phyloP scores from a whole-genome alignment of 2,113 vertebrate genomes.

The Centropus bengalensis region DNA sequence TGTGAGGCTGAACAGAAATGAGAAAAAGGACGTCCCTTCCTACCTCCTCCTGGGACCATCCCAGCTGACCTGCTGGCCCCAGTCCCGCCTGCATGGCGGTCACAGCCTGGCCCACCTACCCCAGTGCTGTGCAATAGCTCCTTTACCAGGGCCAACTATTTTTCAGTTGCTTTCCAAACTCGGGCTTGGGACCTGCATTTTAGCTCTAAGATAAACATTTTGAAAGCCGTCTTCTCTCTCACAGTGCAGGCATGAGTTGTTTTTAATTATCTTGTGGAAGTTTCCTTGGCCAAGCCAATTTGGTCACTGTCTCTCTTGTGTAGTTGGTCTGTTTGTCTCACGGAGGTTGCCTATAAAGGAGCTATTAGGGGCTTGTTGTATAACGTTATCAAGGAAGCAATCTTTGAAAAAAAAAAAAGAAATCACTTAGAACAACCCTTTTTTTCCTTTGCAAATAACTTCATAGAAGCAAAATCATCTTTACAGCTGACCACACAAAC shows the following conservation, averaged over 20 bases:
- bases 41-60: neutral
- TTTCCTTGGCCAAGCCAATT: conserved; percentile 38
- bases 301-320: conserved; percentile 37
- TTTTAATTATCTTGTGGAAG: conserved; percentile 56
- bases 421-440: neutral
- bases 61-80: neutral
- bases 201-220: conserved; percentile 42
- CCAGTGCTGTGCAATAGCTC: accelerated
- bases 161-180: conserved; percentile 18
- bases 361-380: conserved; percentile 16
- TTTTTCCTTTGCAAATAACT: neutral
- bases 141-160: neutral
- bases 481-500: neutral
- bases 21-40: neutral
- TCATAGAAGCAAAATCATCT: neutral
- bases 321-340: neutral
- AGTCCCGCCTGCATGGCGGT: neutral
- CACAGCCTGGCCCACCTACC: neutral
- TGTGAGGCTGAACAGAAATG: neutral
- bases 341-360: conserved; percentile 17
- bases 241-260: neutral
- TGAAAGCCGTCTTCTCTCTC: conserved; percentile 50
- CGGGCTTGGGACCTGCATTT: conserved; percentile 13
- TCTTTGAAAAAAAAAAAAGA: neutral
- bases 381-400: conserved; percentile 41